Base-by-base conservation (phyloP, 2,888 invertebrate species). In the Perdita meconis region DNA sequence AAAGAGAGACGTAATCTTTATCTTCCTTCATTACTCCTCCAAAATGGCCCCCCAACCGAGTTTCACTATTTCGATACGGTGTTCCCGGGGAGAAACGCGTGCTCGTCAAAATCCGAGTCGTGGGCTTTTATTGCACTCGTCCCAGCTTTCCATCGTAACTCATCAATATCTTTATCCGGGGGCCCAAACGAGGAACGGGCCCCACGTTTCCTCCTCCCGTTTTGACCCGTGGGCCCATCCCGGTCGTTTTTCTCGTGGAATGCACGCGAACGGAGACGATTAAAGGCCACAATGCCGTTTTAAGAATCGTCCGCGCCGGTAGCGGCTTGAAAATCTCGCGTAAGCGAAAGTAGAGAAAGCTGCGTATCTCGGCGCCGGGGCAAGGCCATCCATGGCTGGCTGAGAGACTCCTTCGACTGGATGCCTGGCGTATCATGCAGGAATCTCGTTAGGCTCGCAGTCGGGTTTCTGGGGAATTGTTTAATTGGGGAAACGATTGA, bases 311-410 rank as follows among this genome's bases (percentile, higher is more conserved):
- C 42, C 56, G 40, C 30, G 73, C 70, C 73, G 73, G 66, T 65
- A 67, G 55, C 47, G 40, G 71, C 69, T 84, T 89, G 86, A 88
- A 90, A 90, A 91, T 91, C 89, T 89, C 88, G 86, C 83, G 83
- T 83, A 89, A 92, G 92, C 92, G 92, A 92, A 92, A 92, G 92
- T 91, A 89, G 92, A 92, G 92, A 92, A 92, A 92, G 92, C 88
- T 86, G 85, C 59, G 77, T 78, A 68, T 71, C 80, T 78, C 63
- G 81, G 47, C 78, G 78, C 70, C 81, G 64, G 74, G 79, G 80
- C 84, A 84, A 84, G 82, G 84, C 80, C 82, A 78, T 75, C 67
- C 47, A 55, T 56, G 72, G 67, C 50, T 44, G 34, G 13, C 57
- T 50, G 36, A 63, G 36, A 63, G 59, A 22, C 68, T 76, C 71